Base-by-base conservation (phyloP, 2,888 invertebrate species). In the Amorpha juglandis region DNA sequence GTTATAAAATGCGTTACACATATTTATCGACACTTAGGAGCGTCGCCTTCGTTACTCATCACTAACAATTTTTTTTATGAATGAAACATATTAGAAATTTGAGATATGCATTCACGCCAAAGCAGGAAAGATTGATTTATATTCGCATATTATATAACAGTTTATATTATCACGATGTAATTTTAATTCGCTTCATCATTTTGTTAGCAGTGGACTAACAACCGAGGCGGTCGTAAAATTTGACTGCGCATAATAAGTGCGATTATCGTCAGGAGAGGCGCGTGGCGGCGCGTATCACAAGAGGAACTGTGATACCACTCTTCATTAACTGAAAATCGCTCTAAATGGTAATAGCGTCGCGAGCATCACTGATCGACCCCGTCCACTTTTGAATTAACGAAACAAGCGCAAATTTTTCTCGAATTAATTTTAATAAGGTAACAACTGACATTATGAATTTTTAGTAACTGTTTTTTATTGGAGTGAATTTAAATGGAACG, bases 191-290 rank as follows among this genome's bases (percentile, higher is more conserved):
- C 84, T 85, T 58, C 58, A 83, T 87, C 83, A 88, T 87, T 89
- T 87, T 88, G 84, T 87, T 87, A 85, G 86, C 84, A 86, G 84
- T 86, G 82, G 82, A 83, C 82, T 88, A 88, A 88, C 87, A 88
- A 84, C 86, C 90, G 85, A 86, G 84, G 86, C 80, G 90, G 82
- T 92, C 91, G 87, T 92, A 91, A 92, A 92, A 92, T 91, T 91
- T 91, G 91, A 91, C 90, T 91, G 91, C 89, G 74, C 84, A 89
- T 91, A 92, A 91, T 91, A 88, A 91, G 91, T 78, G 85, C 88
- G 87, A 90, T 90, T 88, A 91, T 86, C 82, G 84, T 82, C 77
- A 81, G 79, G 78, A 76, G 84, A 84, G 79, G 81, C 83, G 84
- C 80, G 84, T 81, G 81, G 84, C 85, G 86, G 83, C 78, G 77